Percentiles rank a stretch among this genome's conserved stretches.
These are phyloP conservation scores for Sebastes oblongus DNA, from an alignment of 2,797 vertebrate genomes.

Conservation along the genomic window DNA sequence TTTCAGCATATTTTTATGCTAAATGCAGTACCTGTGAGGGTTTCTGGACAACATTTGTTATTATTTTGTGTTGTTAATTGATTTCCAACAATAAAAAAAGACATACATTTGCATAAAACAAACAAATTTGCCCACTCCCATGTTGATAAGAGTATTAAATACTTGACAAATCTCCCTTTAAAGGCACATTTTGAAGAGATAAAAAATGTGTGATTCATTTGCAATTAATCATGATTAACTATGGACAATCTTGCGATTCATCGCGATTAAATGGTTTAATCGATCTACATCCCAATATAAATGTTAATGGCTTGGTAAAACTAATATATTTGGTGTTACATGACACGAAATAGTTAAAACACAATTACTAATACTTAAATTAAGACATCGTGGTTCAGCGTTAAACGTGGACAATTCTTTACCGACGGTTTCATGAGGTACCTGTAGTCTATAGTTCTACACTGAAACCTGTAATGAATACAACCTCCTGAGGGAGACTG, in stretches of 20 bases:
- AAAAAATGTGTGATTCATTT: not conserved
- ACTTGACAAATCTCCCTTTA: not conserved
- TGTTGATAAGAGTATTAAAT: not conserved
- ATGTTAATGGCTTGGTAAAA: not conserved
- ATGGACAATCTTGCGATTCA: not conserved
- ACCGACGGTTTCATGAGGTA: not conserved
- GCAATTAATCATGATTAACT: not conserved
- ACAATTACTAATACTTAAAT: not conserved
- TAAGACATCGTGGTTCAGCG: not conserved
- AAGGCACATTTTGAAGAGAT: no score
- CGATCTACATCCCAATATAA: not conserved
- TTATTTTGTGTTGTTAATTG: not conserved
- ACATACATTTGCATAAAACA: not conserved
- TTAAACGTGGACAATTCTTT: not conserved
- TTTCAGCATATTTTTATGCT: no score
- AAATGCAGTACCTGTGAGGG: no score
- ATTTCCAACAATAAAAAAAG: not conserved
- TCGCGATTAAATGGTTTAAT: not conserved
- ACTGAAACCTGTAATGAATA: slow-evolving; percentile 45
- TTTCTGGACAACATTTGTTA: no score
- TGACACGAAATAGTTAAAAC: not conserved
- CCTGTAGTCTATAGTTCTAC: not conserved
- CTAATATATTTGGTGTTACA: not conserved
- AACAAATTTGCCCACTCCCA: not conserved
- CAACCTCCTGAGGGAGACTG: slow-evolving; percentile 44